Evolutionary conservation across 1,140 invertebrate species (phyloP), one percentile per base, ranked within the genome.

Genomic region (Triops longicaudatus): DNA sequence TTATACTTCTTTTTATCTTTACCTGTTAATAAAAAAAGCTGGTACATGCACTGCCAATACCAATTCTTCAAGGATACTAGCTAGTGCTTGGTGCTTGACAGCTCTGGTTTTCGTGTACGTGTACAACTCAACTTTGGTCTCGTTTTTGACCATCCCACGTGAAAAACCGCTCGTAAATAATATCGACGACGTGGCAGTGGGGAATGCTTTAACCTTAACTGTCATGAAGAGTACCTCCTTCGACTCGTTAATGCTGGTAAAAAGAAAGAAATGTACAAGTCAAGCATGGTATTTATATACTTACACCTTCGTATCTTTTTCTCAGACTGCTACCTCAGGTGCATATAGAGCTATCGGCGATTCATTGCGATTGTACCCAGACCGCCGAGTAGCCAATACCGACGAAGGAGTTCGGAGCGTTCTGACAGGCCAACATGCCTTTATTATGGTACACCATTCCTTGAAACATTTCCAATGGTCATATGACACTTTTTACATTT

Each of bases 171-270:
- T 26, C 11, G 44, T 31, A 22, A 75, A 75, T 75, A 43, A 41
- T 31, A 75, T 75, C 12, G 74, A 75, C 17, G 74, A 75, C 26
- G 26, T 75, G 41, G 74, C 74, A 27, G 27, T 22, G 11, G 44
- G 74, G 22, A 31, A 75, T 44, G 27, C n/a, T 1, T 41, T 75
- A 44, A 27, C 9, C 37, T 31, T 43, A 26, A 75, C 44, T 26
- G 44, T 44, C 7, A 75, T 75, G 74, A 75, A 75, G 74, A 75
- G 74, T 44, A 75, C 74, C 14, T 41, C 44, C 27, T 43, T 75
- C 22, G 74, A 75, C 41, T 41, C 28, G 12, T 26, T 75, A 44
- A 75, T 75, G 74, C 27, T 75, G 74, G 74, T 75, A 75, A 63
- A 6, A n/a, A 17, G 17, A 7, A 9, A 17, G 22, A 63, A 10